A percentile compares a stretch with the other conserved stretches of the same genome.
Conservation (phyloP, 2,113 vertebrate genomes). For the Neotoma lepida region DNA sequence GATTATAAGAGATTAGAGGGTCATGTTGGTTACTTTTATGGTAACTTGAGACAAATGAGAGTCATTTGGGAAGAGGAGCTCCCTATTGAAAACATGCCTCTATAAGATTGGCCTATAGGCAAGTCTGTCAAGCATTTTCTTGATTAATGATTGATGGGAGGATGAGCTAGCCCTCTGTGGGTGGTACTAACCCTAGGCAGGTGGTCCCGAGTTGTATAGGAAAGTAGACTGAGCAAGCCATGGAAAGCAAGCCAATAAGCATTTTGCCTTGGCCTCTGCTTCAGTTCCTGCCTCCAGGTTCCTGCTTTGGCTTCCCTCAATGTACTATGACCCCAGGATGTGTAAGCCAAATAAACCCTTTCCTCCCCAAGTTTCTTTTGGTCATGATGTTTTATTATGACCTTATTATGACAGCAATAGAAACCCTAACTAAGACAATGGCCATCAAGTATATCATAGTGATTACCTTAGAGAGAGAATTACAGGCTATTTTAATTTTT, state of each 20-base stretch:
- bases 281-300: neutral
- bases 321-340: neutral
- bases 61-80: neutral
- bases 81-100: neutral
- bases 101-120: neutral
- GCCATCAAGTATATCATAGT: neutral
- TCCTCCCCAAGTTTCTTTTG: neutral
- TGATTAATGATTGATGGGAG: neutral
- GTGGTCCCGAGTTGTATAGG: neutral
- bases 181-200: neutral
- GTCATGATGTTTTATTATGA: neutral
- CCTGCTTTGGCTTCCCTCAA: neutral
- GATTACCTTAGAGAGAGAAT: neutral
- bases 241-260: neutral
- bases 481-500: conserved; percentile 34
- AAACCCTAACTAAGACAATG: neutral
- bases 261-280: neutral
- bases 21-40: neutral
- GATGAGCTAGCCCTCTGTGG: neutral
- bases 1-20: neutral
- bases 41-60: neutral
- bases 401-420: too few species aligned
- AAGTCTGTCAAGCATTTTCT: neutral
- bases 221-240: neutral
- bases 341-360: neutral